Conservation (phyloP, 2,797 vertebrate species). For the Erethizon dorsatum region DNA sequence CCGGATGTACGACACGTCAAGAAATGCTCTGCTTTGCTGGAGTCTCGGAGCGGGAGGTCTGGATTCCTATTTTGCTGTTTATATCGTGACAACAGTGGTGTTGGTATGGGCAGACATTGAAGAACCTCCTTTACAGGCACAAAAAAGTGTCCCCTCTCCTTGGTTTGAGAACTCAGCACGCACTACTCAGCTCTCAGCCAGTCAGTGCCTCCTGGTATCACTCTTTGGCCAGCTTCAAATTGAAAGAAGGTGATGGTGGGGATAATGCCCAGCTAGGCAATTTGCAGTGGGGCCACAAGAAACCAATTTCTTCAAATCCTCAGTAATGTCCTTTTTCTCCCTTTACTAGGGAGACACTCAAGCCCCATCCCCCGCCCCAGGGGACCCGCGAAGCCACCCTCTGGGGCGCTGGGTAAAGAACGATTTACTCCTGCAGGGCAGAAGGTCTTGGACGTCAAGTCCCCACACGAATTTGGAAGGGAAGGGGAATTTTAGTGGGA, state of each 20-base stretch:
- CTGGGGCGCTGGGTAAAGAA: background rate
- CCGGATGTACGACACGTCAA: background rate
- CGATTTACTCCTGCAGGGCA: background rate
- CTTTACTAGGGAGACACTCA: background rate
- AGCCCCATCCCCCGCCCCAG: background rate
- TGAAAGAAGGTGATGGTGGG: background rate
- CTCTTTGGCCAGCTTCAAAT: background rate
- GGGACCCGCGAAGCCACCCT: background rate
- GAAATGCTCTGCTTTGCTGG: slow-evolving; percentile 59
- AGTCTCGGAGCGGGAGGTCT: background rate
- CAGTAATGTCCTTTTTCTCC: background rate
- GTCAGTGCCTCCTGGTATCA: background rate
- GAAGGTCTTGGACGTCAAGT: background rate
- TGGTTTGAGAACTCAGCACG: background rate
- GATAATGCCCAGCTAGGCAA: background rate
- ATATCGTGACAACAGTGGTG: background rate
- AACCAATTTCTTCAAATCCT: background rate
- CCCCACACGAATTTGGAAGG: background rate
- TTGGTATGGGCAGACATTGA: background rate
- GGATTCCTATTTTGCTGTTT: slow-evolving; percentile 23
- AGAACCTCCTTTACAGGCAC: background rate
- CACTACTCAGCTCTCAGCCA: background rate
- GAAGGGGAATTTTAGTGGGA: background rate
- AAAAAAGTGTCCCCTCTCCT: background rate
- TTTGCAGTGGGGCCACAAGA: background rate